Evolutionary conservation across 2,888 invertebrate species (phyloP).

Genomic region (Micropterix aruncella): DNA sequence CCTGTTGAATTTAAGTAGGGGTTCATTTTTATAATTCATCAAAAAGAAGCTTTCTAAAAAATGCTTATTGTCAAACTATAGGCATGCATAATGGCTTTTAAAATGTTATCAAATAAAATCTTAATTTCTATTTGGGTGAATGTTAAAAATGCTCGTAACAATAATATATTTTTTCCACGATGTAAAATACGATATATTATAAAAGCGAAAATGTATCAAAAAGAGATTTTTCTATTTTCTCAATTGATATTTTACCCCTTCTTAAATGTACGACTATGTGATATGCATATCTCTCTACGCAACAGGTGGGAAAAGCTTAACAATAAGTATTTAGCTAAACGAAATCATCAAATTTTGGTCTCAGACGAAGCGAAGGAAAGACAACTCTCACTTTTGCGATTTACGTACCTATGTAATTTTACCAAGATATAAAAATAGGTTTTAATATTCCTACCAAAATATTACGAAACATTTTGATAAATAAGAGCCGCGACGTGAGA

Average conservation of each 20-base stretch:
- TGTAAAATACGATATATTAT: background rate
- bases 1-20: slow-evolving; percentile 2
- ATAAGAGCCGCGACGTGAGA: too few species aligned
- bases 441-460: too few species aligned
- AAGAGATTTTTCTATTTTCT: background rate
- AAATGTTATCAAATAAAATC: too few species aligned
- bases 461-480: too few species aligned
- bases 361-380: too few species aligned
- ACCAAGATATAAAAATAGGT: too few species aligned
- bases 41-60: slow-evolving; percentile 14
- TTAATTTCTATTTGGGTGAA: background rate
- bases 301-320: background rate
- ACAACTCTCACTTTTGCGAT: too few species aligned
- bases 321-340: too few species aligned
- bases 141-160: background rate
- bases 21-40: slow-evolving; percentile 5
- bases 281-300: background rate
- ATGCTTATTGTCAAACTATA: slow-evolving; percentile 8
- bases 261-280: background rate
- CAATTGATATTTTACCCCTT: background rate
- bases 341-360: too few species aligned
- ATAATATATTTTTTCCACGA: background rate
- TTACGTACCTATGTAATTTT: too few species aligned
- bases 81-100: background rate
- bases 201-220: background rate